Evolutionary conservation across 2,888 invertebrate genomes (phyloP), one percentile per base, ranked within the genome.

Genomic region (Latrodectus elegans): DNA sequence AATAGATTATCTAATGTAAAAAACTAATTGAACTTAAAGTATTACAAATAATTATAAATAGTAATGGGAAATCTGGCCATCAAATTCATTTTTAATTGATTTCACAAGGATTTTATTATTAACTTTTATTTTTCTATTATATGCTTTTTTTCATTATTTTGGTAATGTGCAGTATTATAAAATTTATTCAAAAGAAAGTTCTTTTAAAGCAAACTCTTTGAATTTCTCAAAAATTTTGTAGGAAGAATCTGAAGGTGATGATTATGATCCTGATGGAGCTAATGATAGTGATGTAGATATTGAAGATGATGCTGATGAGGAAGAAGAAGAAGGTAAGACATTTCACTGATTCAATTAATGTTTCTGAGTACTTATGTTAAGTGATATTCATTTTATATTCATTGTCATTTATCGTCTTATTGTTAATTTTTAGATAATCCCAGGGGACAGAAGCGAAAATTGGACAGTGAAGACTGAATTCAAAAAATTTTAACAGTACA

Each of bases 201-300:
- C 8, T 51, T 72, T 49, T 72, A 8, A 22, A 53, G n/a, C 22
- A 75, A 26, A 55, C 9, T 4, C 38, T 65, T 15, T 79, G 9
- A 15, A 8, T 22, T 65, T 79, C 6, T 60, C 2, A 4, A 6
- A 38, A 38, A 38, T 38, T 38, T 4, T 82, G 49, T 72, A 90
- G 90, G 90, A 90, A 51, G 90, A 90, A 73, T 90, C 89, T n/a
- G 90, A 90, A 68, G 89, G 88, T 38, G 89, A 90, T 60, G 89
- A 89, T 75, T 90, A 90, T 72, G 83, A 88, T 67, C 89, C 90
- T 12, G 88, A 81, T 14, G 90, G 87, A 68, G 89, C 49, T 51
- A 84, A 87, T 75, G 89, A 84, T 17, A 88, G 87, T 74, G 89
- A 89, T 71, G 88, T 86, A 4, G 90, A 90, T 14, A 89, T 90